phyloP scores from a whole-genome alignment of 2,797 vertebrate genomes.

The Enteromius fasciolatus region DNA sequence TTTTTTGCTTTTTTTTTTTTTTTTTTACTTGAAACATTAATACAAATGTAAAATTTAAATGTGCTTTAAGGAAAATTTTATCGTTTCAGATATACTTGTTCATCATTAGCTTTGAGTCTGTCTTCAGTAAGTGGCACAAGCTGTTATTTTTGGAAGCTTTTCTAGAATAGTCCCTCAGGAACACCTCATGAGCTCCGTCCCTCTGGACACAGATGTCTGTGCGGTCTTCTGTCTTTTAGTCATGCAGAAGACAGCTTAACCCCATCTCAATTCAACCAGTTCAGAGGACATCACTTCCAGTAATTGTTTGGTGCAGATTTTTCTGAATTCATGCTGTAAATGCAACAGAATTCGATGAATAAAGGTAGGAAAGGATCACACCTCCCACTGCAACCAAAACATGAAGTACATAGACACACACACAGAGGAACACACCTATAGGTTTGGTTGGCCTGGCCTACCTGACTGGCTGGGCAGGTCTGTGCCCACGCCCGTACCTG shows the following conservation, averaged over 20 bases:
- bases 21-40: neutral
- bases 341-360: constrained; percentile 9
- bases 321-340: neutral
- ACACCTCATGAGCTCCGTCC: neutral
- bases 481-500: constrained; percentile 75
- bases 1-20: too few species aligned
- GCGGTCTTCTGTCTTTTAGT: neutral
- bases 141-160: neutral
- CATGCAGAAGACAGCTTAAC: neutral
- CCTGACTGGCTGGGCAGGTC: constrained; percentile 77
- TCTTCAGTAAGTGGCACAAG: neutral
- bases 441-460: constrained; percentile 57
- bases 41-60: neutral
- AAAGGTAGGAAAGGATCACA: constrained; percentile 35
- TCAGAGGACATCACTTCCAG: constrained; percentile 6
- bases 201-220: neutral
- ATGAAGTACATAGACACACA: constrained; percentile 62
- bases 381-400: constrained; percentile 24
- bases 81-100: neutral
- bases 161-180: neutral
- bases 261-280: neutral
- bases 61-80: neutral
- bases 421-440: constrained; percentile 39
- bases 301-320: neutral
- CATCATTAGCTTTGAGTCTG: neutral